Percentiles rank a stretch among this genome's conserved stretches.
Evolutionary conservation across 2,113 vertebrate species (phyloP).

Genomic region (Platanista minor): DNA sequence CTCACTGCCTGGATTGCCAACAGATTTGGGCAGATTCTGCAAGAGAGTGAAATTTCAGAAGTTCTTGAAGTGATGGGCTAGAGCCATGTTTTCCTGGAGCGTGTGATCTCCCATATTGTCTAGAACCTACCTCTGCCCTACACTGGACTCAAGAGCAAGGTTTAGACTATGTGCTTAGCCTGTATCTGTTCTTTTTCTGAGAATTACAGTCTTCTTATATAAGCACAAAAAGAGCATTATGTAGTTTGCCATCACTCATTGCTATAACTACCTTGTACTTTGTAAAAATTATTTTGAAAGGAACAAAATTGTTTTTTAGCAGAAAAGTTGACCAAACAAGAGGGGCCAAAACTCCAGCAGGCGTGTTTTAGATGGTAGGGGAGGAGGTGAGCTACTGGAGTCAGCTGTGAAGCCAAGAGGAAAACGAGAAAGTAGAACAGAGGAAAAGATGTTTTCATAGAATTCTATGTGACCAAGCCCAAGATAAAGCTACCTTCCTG

Average conservation of each 20-base stretch:
- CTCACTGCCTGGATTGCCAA: not conserved
- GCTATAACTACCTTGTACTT: not conserved
- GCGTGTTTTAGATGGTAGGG: rapidly evolving
- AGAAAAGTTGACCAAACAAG: not conserved
- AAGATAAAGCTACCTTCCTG: not conserved
- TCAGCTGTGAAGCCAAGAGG: not conserved
- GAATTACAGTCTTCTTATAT: not conserved
- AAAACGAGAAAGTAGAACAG: not conserved
- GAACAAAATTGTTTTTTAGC: not conserved
- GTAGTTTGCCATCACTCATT: not conserved
- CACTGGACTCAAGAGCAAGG: not conserved
- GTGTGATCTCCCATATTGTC: not conserved
- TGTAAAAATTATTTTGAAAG: not conserved
- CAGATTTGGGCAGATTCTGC: not conserved
- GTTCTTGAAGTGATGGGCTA: not conserved
- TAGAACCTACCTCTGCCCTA: not conserved
- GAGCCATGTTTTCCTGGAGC: not conserved
- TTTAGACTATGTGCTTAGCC: not conserved
- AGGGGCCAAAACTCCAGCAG: not conserved
- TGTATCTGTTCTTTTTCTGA: not conserved
- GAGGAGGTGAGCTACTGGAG: not conserved
- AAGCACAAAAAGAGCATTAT: not conserved
- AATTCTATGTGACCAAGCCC: not conserved
- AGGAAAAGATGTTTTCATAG: not conserved
- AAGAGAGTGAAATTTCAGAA: not conserved